Conservation (phyloP, 1,140 invertebrate genomes). For the Mycetomoellerius zeteki region DNA sequence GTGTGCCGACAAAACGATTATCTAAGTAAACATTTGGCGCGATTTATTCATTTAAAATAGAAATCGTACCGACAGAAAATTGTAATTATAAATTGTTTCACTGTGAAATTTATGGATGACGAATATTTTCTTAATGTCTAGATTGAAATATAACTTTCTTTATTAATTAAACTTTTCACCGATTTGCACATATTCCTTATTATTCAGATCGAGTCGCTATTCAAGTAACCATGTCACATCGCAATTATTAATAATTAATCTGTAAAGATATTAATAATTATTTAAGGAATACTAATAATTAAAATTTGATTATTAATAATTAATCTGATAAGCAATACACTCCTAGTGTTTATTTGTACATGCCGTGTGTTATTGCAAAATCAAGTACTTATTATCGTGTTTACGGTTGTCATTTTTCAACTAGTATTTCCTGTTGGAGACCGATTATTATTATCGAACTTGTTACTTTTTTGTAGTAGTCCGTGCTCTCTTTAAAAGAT, state of each 20-base stretch:
- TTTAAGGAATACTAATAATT: too few relatives aligned
- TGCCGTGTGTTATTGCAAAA: too few relatives aligned
- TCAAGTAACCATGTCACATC: not conserved
- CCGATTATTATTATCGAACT: too few relatives aligned
- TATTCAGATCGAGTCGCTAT: not conserved
- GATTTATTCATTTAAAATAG: constrained; percentile 5
- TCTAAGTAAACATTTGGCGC: not conserved
- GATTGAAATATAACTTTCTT: not conserved
- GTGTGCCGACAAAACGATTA: not conserved
- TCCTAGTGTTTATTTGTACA: too few relatives aligned
- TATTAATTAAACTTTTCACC: not conserved
- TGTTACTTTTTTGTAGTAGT: too few relatives aligned
- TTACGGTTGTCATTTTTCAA: too few relatives aligned
- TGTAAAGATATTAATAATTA: too few relatives aligned
- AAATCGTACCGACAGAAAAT: not conserved
- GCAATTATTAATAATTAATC: not conserved
- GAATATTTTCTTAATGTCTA: not conserved
- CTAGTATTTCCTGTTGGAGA: too few relatives aligned
- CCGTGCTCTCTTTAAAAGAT: too few relatives aligned
- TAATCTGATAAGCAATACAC: not conserved
- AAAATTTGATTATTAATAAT: not conserved
- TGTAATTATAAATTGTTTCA: not conserved
- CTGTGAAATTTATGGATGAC: not conserved
- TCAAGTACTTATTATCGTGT: too few relatives aligned
- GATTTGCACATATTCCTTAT: not conserved